Percentiles rank a stretch among this genome's conserved stretches.
Conservation (phyloP, 2,113 vertebrate species). For the Eolophus roseicapilla region DNA sequence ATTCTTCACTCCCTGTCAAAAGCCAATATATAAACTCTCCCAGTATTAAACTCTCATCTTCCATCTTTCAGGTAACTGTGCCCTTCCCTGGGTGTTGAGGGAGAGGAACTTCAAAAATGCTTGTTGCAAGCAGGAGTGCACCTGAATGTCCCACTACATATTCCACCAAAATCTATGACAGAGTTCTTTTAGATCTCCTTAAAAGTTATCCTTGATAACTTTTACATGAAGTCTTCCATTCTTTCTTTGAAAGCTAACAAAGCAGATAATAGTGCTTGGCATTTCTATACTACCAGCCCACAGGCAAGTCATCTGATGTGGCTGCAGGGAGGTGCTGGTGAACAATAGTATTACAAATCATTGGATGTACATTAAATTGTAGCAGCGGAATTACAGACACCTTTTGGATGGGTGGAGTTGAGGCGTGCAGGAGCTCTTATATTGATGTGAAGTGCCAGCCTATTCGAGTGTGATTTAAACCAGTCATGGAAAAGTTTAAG, state of each 20-base stretch:
- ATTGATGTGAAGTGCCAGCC: background rate
- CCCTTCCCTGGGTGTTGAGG: background rate
- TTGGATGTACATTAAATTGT: background rate
- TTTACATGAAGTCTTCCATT: background rate
- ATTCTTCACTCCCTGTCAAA: background rate
- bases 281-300: background rate
- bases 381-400: background rate
- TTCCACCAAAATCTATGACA: background rate
- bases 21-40: background rate
- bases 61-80: background rate
- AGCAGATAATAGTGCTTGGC: background rate
- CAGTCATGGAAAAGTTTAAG: background rate
- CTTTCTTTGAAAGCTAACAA: background rate
- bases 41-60: background rate
- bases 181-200: background rate
- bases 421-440: background rate
- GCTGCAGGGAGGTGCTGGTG: background rate
- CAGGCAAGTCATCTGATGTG: background rate
- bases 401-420: background rate
- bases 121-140: background rate
- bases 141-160: background rate
- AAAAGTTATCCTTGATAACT: background rate
- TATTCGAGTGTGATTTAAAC: background rate
- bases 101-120: background rate
- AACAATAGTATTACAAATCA: fast-evolving